A percentile compares a stretch with the other conserved stretches of the same genome.
Conservation (phyloP, 2,888 invertebrate genomes). For the Mythimna impura region DNA sequence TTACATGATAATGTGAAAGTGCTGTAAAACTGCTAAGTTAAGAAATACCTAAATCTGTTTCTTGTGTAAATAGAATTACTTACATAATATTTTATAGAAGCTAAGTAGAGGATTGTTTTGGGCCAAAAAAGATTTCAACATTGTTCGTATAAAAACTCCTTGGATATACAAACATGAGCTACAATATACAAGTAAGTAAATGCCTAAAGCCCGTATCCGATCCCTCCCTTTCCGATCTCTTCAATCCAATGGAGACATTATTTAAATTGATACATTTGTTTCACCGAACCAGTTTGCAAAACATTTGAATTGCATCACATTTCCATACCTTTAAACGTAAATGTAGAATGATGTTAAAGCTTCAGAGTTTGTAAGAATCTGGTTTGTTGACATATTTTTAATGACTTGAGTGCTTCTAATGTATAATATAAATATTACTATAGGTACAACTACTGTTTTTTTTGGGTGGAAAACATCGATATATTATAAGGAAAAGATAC, state of each 20-base stretch:
- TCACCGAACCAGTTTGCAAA: slow-evolving; percentile 52
- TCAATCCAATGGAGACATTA: slow-evolving; percentile 61
- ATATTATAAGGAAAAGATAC: no score
- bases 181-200: slow-evolving; percentile 42
- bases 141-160: slow-evolving; percentile 18
- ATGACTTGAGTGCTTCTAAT: background rate
- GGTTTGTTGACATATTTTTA: slow-evolving; percentile 14
- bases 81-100: background rate
- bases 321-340: slow-evolving; percentile 38
- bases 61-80: slow-evolving; percentile 6
- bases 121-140: slow-evolving; percentile 6
- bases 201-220: slow-evolving; percentile 39
- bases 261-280: slow-evolving; percentile 66
- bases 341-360: slow-evolving; percentile 39
- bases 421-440: background rate
- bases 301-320: slow-evolving; percentile 56
- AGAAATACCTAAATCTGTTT: background rate
- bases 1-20: background rate
- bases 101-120: background rate
- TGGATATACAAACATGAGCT: slow-evolving; percentile 37
- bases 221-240: slow-evolving; percentile 56
- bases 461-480: no score
- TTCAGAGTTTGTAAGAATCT: slow-evolving; percentile 1
- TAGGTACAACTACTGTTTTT: background rate
- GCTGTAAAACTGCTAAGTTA: background rate